Evolutionary conservation across 2,888 invertebrate species (phyloP).

Genomic region (Parapristionchus giblindavisi): DNA sequence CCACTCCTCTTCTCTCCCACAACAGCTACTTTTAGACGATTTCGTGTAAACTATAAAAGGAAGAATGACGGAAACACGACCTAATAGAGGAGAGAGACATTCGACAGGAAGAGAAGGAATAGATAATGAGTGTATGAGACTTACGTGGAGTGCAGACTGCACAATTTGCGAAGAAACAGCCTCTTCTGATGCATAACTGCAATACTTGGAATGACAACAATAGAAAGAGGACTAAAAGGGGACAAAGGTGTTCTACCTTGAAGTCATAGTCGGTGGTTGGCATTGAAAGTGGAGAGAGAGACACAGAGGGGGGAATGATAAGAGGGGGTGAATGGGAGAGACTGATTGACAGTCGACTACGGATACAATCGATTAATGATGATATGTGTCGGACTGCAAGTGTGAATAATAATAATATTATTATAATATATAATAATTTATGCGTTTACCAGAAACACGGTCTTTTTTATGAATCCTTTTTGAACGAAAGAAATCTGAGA

Average conservation of each 20-base stretch:
- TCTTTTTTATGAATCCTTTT: neutral
- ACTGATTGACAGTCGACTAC: constrained; percentile 28
- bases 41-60: constrained; percentile 33
- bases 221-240: too few species aligned
- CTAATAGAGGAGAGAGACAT: neutral
- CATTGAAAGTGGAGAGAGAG: constrained; percentile 10
- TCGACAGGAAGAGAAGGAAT: too few species aligned
- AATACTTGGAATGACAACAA: too few species aligned
- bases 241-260: constrained; percentile 15
- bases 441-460: neutral
- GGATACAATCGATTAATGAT: constrained; percentile 19
- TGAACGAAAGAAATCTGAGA: too few species aligned
- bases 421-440: too few species aligned
- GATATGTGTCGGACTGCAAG: constrained; percentile 22
- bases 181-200: too few species aligned
- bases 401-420: neutral
- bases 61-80: neutral
- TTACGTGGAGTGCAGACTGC: too few species aligned
- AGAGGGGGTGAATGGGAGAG: neutral
- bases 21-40: constrained; percentile 31
- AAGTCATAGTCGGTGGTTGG: constrained; percentile 10
- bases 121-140: too few species aligned
- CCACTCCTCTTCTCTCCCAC: constrained; percentile 22
- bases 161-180: neutral
- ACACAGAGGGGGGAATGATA: constrained; percentile 7